Percentiles rank a stretch among this genome's conserved stretches.
phyloP scores from a whole-genome alignment of 2,888 invertebrate genomes.

The Lamellibrachia satsuma region DNA sequence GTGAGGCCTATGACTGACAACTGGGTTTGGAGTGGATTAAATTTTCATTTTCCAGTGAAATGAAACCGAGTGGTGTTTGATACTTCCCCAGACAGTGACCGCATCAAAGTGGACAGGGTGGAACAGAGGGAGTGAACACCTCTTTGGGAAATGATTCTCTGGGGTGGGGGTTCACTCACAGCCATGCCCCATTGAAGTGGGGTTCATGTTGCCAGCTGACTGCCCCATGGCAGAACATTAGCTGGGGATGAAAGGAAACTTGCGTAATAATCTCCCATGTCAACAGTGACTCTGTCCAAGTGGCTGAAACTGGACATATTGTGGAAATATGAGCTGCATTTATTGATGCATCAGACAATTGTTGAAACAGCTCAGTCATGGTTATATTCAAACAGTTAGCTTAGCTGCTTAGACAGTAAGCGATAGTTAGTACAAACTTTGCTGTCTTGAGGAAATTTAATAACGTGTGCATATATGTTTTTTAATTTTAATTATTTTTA shows the following conservation, averaged over 20 bases:
- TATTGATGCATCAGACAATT: background rate
- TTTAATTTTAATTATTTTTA: too few species aligned
- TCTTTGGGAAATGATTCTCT: background rate
- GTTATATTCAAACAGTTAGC: background rate
- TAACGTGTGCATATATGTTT: background rate
- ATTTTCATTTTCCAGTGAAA: constrained; percentile 3
- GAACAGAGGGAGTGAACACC: background rate
- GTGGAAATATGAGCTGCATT: background rate
- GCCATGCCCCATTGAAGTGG: background rate
- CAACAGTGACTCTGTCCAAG: background rate
- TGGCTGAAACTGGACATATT: background rate
- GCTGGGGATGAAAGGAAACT: background rate
- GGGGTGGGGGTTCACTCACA: background rate
- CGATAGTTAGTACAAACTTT: background rate
- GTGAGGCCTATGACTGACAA: background rate
- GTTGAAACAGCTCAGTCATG: background rate
- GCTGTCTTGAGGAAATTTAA: background rate
- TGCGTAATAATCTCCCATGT: background rate
- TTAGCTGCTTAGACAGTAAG: background rate
- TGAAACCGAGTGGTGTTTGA: background rate
- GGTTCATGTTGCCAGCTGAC: background rate
- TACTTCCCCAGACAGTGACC: background rate
- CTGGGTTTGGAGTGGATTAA: background rate
- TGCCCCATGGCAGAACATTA: background rate
- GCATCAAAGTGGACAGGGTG: background rate